Evolutionary conservation across 2,113 vertebrate genomes (phyloP), one percentile per base, ranked within the genome.

Genomic region (Cyanistes caeruleus): DNA sequence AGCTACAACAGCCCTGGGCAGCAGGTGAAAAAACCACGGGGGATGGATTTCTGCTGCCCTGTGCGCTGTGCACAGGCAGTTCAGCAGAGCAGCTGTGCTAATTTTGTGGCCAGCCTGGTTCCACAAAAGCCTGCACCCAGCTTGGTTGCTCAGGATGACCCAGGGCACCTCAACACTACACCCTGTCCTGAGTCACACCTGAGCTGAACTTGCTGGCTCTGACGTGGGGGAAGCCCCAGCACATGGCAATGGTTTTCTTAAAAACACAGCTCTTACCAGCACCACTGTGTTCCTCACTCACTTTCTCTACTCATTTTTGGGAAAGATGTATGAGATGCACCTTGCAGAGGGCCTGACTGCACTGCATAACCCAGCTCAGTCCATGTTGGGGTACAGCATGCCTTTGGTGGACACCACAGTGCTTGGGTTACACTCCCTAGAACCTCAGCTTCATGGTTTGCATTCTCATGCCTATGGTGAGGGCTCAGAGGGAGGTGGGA

Each of bases 1-100:
- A 79, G 44, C 59, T 49, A 28, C 67, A 73, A 17, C 41, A 77
- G 11, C 56, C 37, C 48, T 75, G 39, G 46, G n/a, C 46, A 90
- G 55, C 49, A n/a, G 62, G 15, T 7, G 15, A 53, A 52, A 94
- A 94, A 76, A 64, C 35, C 43, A 70, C 9, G 0, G 25, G 55
- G 31, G 64, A 81, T 11, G 16, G 2, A 1, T 37, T 77, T 92
- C n/a, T 25, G 5, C 46, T 25, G 22, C 41, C 18, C 24, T 5
- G 3, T 2, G 2, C 0, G 0, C 33, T 22, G 12, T 37, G 62
- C 16, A 51, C 58, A n/a, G 78, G 62, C 39, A 39, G 65, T 4
- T 72, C 67, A 52, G 62, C 12, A 27, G 30, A 90, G 49, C 16
- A 27, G 9, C 41, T 56, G 62, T 56, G 53, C 63, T 90, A 49